Base-by-base conservation (phyloP, 2,797 vertebrate genomes). In the Myotis vivesi region DNA sequence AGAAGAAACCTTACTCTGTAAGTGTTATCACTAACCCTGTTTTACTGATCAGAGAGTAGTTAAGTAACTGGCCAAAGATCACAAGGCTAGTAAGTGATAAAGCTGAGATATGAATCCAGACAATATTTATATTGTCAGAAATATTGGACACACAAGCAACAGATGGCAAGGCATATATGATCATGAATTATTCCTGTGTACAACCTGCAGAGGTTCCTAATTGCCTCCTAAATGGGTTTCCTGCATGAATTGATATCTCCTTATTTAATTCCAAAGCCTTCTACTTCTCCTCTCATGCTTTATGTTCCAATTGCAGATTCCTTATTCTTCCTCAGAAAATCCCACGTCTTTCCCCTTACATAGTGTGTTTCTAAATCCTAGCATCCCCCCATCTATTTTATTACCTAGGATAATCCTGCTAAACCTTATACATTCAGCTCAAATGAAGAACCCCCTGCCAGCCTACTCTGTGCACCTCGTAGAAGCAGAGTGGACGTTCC, bases 391-490 rank as follows among this genome's bases (percentile, higher is more conserved):
- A 53, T 36, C 53, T 17, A 44, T 33, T 83, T 59, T n/a, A 16
- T 25, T 36, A 53, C 20, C 12, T 68, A 19, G 13, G 87, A 90
- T 49, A 4, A 16, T 59, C 7, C 49, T 46, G 20, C 20, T 41
- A 76, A 46, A 25, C 0, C 22, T 53, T 77, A 2, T 1, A 0
- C 49, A 38, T 20, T 11, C 44, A 53, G 20, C 22, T 69, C 17
- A 17, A 3, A 6, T 5, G 22, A 38, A 49, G 4, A 57, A 62
- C 8, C 72, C 46, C 12, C 38, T 3, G 15, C 62, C 15, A 64
- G 22, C 2, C 12, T 30, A 13, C 41, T 81, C 23, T 49, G 6
- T n/a, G 3, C 4, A 22, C 1, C 22, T 15, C 3, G 2, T 11
- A 4, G 2, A 71, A 72, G 23, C 9, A n/a, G 19, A 25, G 12